phyloP scores from a whole-genome alignment of 2,888 invertebrate species.

The Trisateles emortualis region DNA sequence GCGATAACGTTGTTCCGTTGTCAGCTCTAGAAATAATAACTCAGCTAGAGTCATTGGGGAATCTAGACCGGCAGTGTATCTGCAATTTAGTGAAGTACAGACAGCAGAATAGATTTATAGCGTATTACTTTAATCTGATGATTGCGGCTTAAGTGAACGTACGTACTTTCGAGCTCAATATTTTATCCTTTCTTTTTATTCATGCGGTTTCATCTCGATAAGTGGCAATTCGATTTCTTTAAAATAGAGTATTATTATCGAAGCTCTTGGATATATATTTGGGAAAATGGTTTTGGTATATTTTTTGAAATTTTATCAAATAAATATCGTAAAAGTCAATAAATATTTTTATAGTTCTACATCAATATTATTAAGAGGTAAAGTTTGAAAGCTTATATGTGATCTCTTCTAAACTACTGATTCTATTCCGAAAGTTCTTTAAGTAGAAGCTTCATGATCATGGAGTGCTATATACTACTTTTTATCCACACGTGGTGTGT shows the following conservation, averaged over 20 bases:
- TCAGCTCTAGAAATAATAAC: neutral
- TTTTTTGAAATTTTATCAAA: neutral
- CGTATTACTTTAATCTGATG: conserved; percentile 31
- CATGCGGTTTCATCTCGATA: conserved; percentile 3
- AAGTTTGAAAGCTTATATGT: too few species aligned
- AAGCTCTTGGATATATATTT: neutral
- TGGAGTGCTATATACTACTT: too few species aligned
- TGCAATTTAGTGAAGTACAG: conserved; percentile 33
- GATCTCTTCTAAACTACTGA: too few species aligned
- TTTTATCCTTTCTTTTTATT: neutral
- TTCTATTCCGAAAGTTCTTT: too few species aligned
- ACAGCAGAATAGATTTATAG: conserved; percentile 31
- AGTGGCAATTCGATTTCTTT: conserved; percentile 6
- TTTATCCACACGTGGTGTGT: too few species aligned
- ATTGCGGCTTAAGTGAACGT: conserved; percentile 13
- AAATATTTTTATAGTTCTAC: neutral
- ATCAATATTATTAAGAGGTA: too few species aligned
- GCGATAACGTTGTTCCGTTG: neutral
- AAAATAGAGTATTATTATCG: neutral
- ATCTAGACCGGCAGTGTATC: conserved; percentile 6
- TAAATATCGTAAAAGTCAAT: neutral
- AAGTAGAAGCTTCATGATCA: too few species aligned
- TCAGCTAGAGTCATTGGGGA: neutral
- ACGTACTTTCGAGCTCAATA: conserved; percentile 12
- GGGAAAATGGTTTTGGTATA: neutral